Conservation (phyloP, 2,113 vertebrate genomes). For the Cervus canadensis region DNA sequence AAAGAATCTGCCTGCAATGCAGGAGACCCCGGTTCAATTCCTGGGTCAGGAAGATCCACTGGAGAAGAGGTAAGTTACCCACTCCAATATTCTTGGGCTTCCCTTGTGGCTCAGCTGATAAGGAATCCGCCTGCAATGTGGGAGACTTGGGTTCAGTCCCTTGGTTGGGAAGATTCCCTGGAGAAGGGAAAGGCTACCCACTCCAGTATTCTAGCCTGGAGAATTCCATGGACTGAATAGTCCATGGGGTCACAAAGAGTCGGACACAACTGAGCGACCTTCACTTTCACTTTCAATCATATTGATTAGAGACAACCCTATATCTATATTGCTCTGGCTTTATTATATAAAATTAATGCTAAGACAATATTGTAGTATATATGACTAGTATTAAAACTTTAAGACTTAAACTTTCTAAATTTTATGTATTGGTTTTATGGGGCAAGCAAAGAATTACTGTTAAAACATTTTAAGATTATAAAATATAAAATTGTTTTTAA, state of each 20-base stretch:
- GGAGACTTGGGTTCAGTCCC: background rate
- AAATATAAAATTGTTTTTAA: constrained; percentile 15
- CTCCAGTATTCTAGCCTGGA: background rate
- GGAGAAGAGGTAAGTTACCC: background rate
- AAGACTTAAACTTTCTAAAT: constrained; percentile 4
- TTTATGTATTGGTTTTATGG: background rate
- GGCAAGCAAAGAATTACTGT: background rate
- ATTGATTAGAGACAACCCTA: background rate
- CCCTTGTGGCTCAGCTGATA: background rate
- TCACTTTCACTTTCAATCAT: background rate
- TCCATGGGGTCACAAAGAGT: background rate
- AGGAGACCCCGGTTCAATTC: background rate
- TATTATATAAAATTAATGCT: background rate
- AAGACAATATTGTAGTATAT: background rate
- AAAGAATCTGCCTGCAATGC: background rate
- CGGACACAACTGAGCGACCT: rapidly evolving
- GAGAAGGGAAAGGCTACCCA: background rate
- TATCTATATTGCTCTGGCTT: background rate
- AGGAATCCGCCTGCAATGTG: background rate
- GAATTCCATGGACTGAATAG: background rate
- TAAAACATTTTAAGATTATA: background rate
- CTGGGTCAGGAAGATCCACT: background rate
- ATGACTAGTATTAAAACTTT: background rate
- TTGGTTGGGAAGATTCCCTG: background rate
- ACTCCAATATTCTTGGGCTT: background rate